A percentile compares a stretch with the other conserved stretches of the same genome.
Evolutionary conservation across 2,888 invertebrate genomes (phyloP).

Genomic region (Pristionchus mayeri): DNA sequence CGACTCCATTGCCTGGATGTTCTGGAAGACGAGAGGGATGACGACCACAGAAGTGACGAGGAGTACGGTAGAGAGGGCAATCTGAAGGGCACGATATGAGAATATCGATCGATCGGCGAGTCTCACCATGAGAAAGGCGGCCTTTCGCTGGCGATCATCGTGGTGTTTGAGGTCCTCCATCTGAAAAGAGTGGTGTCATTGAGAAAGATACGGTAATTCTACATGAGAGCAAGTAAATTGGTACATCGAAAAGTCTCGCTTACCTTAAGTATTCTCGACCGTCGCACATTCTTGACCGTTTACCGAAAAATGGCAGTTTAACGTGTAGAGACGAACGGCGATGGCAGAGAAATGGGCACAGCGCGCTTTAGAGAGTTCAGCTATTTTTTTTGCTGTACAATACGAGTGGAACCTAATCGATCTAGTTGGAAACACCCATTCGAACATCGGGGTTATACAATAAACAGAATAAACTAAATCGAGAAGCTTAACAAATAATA

Average conservation of each 20-base stretch:
- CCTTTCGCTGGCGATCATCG: not conserved
- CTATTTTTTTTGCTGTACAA: constrained; percentile 6
- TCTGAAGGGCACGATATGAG: not conserved
- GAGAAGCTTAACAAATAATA: not conserved
- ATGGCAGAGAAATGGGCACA: constrained; percentile 4
- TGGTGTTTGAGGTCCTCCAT: constrained; percentile 33
- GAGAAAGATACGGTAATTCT: not conserved
- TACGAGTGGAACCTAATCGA: not conserved
- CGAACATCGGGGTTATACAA: not conserved
- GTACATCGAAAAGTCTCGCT: not conserved
- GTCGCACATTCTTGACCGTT: constrained; percentile 35
- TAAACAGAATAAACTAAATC: not conserved
- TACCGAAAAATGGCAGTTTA: not conserved
- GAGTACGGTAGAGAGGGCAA: constrained; percentile 32
- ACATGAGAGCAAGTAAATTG: not conserved
- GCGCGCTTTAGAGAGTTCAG: not conserved
- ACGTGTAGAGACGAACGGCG: not conserved
- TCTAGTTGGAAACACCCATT: not conserved
- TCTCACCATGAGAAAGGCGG: constrained; percentile 24
- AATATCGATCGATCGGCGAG: constrained; percentile 3
- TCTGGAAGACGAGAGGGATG: constrained; percentile 48
- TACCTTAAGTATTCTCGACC: constrained; percentile 23
- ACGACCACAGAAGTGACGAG: constrained; percentile 2
- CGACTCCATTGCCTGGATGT: constrained; percentile 41
- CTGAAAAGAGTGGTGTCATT: not conserved